phyloP scores from a whole-genome alignment of 2,888 invertebrate genomes.

The Nomada flava region DNA sequence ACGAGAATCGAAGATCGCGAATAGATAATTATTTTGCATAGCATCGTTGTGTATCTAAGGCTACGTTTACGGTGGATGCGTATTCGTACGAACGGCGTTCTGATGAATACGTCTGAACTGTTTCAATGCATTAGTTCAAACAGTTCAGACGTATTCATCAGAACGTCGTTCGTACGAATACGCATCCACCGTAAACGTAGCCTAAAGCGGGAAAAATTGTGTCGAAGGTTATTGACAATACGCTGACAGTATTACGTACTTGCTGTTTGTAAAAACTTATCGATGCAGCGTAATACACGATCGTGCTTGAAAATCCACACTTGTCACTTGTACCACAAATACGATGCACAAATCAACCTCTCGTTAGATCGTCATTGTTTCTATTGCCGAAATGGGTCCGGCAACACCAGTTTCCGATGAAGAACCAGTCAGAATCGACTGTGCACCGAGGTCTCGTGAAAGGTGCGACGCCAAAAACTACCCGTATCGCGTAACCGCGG shows the following conservation, averaged over 20 bases:
- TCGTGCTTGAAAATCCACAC: background rate
- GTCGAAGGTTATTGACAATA: background rate
- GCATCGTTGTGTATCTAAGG: too few species aligned
- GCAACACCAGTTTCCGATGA: background rate
- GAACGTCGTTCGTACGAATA: too few species aligned
- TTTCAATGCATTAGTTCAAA: too few species aligned
- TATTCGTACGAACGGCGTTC: too few species aligned
- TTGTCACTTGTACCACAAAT: conserved; percentile 7
- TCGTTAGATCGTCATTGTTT: conserved; percentile 8
- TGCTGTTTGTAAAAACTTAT: conserved; percentile 9
- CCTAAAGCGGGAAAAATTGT: too few species aligned
- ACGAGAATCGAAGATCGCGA: background rate
- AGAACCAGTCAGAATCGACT: conserved; percentile 7
- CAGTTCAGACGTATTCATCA: too few species aligned
- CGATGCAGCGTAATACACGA: background rate
- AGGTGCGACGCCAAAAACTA: conserved; percentile 42
- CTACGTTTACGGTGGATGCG: too few species aligned
- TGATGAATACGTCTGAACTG: too few species aligned
- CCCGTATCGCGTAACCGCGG: conserved; percentile 9
- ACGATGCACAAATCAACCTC: background rate
- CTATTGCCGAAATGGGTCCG: background rate
- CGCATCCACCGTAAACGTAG: too few species aligned
- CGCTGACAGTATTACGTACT: conserved; percentile 20
- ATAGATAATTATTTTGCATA: background rate
- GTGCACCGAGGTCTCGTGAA: conserved; percentile 40